phyloP scores from a whole-genome alignment of 1,140 invertebrate genomes.

The Zaprionus vittiger region DNA sequence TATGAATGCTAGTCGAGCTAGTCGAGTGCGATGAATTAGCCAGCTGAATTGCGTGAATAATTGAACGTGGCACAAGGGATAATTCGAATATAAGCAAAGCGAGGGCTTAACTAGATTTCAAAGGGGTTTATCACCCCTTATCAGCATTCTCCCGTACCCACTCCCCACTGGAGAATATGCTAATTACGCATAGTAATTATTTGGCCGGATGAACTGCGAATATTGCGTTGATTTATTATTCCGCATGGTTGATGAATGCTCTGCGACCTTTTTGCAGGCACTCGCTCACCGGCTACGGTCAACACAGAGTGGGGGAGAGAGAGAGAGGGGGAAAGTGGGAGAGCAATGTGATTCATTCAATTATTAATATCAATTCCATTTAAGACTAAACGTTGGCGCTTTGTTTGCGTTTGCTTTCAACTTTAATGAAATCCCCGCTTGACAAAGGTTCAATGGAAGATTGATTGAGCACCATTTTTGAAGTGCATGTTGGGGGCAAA shows the following conservation, averaged over 20 bases:
- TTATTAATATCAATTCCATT: constrained; percentile 73
- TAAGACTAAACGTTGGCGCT: constrained; percentile 48
- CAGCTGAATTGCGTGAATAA: neutral
- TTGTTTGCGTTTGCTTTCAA: constrained; percentile 56
- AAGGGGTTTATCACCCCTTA: neutral
- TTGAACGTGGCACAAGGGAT: neutral
- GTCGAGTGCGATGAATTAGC: neutral
- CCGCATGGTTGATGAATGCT: constrained; percentile 24
- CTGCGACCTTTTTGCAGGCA: constrained; percentile 28
- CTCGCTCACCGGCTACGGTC: constrained; percentile 27
- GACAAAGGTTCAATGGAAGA: constrained; percentile 78
- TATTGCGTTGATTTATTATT: constrained; percentile 43
- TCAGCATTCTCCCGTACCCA: neutral
- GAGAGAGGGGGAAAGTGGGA: neutral
- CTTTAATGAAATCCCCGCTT: constrained; percentile 76
- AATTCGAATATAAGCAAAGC: neutral
- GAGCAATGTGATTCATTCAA: constrained; percentile 58
- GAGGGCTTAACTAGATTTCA: neutral
- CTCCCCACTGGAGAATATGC: constrained; percentile 12
- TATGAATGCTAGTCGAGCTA: neutral
- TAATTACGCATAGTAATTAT: constrained; percentile 42
- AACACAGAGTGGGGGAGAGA: neutral
- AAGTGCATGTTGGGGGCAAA: constrained; percentile 38
- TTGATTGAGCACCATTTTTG: constrained; percentile 77
- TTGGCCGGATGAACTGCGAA: constrained; percentile 29